These are phyloP conservation scores for Phoeniculus purpureus DNA, from an alignment of 2,797 vertebrate genomes.

Conservation along the genomic window DNA sequence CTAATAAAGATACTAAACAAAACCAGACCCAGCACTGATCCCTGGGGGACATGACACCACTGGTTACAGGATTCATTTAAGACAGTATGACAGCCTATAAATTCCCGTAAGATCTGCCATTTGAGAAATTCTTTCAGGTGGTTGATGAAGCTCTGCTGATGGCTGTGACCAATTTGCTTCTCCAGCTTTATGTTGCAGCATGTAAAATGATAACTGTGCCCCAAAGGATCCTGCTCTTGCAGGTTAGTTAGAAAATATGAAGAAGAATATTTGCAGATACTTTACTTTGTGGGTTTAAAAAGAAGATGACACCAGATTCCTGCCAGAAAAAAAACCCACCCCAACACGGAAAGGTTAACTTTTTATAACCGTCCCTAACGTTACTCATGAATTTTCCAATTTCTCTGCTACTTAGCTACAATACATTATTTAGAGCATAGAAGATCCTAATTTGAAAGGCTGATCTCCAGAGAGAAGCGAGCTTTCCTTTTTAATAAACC, in stretches of 20 bases:
- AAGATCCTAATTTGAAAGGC: conserved; percentile 56
- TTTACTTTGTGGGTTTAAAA: not conserved
- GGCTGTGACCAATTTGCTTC: not conserved
- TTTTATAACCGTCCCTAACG: conserved; percentile 22
- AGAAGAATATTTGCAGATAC: not conserved
- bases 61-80: too few relatives aligned
- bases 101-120: not conserved
- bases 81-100: not conserved
- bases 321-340: not conserved
- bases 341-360: not conserved
- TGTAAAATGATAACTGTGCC: not conserved
- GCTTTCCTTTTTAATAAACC: conserved; percentile 45
- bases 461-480: conserved; percentile 41
- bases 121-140: not conserved
- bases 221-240: not conserved
- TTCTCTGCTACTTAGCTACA: conserved; percentile 32
- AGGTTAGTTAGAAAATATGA: not conserved
- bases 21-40: too few relatives aligned
- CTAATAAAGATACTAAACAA: too few relatives aligned
- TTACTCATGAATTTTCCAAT: conserved; percentile 58
- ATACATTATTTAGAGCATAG: conserved; percentile 53
- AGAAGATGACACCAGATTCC: not conserved
- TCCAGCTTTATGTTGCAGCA: not conserved
- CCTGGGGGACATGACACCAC: too few relatives aligned
- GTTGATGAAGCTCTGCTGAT: not conserved